Evolutionary conservation across 2,888 invertebrate genomes (phyloP), one percentile per base, ranked within the genome.

Genomic region (Acrobasis suavella): DNA sequence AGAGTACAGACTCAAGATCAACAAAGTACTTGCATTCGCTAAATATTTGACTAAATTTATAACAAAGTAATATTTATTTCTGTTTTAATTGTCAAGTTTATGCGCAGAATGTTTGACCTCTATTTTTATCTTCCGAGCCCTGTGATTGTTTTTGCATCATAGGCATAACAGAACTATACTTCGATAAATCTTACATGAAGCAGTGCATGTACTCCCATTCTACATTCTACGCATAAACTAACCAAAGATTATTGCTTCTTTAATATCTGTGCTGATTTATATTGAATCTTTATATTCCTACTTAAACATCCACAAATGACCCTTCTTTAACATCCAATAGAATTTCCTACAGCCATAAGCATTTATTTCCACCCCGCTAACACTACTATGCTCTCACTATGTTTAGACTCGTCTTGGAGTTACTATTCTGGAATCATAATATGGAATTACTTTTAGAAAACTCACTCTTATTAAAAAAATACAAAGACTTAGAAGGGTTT

Each of bases 321-420:
- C 22, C 17, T 65, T 62, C 62, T 46, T 64, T 63, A 62, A 61
- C 65, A 64, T 64, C 67, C 66, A 68, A 69, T 65, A 52, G 69
- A 67, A 63, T 61, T 50, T 62, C 65, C 72, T 71, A 72, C 65
- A 59, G 66, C 68, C 69, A 63, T 69, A 71, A 71, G 67, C 70
- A 38, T 51, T 63, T 50, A 62, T 64, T 49, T 55, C 15, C 42
- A 50, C 32, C 50, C 58, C 16, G 66, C 72, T 73, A 74, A 70
- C 67, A 71, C 74, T 72, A 71, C 65, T 65, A 72, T 68, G 71
- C 70, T 71, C 69, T 64, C 73, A 76, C 69, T 73, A 71, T 69
- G 76, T 81, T 87, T 86, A 84, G 75, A 85, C 83, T 85, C 85
- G 63, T 72, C 81, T 70, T 75, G 80, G 85, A 86, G 84, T 83